Conservation (phyloP, 2,888 invertebrate genomes). For the Liodrosophila aerea region DNA sequence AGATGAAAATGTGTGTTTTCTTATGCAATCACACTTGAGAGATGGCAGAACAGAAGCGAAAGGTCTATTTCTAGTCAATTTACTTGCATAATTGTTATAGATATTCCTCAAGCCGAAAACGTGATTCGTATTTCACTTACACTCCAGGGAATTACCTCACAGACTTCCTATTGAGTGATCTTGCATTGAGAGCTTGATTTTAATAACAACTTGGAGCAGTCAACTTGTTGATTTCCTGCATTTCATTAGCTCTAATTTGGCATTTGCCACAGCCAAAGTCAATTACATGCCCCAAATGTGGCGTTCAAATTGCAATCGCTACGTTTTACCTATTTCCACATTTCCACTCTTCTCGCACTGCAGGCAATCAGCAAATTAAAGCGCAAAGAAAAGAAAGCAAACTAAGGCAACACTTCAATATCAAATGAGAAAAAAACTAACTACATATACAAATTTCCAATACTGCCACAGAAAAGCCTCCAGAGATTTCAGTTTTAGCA, state of each 20-base stretch:
- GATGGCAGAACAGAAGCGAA: neutral
- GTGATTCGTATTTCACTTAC: too few relatives aligned
- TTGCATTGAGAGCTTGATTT: neutral
- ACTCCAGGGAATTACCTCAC: too few relatives aligned
- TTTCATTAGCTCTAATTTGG: conserved; percentile 18
- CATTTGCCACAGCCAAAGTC: conserved; percentile 33
- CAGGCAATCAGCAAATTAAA: conserved; percentile 53
- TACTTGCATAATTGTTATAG: neutral
- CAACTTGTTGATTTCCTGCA: conserved; percentile 21
- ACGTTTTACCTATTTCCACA: conserved; percentile 7
- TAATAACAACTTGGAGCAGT: too few relatives aligned
- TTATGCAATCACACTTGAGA: neutral
- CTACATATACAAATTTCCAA: conserved; percentile 1
- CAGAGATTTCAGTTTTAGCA: conserved; percentile 43
- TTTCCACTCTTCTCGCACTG: neutral
- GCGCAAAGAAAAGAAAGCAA: conserved; percentile 1
- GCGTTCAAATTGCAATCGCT: conserved; percentile 42
- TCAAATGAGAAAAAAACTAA: conserved; percentile 36
- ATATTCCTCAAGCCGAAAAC: too few relatives aligned
- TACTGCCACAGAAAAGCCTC: conserved; percentile 33
- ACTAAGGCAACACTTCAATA: conserved; percentile 2
- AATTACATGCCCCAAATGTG: conserved; percentile 29
- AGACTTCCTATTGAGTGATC: too few relatives aligned
- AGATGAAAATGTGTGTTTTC: neutral
- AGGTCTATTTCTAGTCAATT: neutral